These are phyloP conservation scores for Corydoras maculifer DNA, from an alignment of 2,113 vertebrate genomes.

Conservation along the genomic window DNA sequence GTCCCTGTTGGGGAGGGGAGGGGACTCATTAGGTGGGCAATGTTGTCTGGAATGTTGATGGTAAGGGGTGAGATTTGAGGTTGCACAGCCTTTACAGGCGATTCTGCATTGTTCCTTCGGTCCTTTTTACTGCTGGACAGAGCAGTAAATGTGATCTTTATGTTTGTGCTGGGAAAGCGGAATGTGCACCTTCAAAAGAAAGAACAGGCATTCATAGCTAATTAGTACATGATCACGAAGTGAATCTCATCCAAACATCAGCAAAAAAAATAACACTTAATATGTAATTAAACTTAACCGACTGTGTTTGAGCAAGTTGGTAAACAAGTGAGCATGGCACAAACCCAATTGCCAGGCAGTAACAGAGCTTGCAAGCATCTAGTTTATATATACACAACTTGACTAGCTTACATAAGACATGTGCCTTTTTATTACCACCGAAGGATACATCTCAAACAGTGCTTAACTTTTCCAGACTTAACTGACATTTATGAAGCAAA, in stretches of 20 bases:
- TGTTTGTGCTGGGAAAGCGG: slow-evolving; percentile 97
- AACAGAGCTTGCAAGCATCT: slow-evolving; percentile 24
- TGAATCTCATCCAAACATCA: not conserved
- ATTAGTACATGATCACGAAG: too few species aligned
- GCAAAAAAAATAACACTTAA: too few species aligned
- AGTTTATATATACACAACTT: slow-evolving; percentile 36
- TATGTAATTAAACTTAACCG: too few species aligned
- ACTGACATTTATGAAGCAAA: too few species aligned
- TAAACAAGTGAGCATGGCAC: slow-evolving; percentile 22
- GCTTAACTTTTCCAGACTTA: not conserved
- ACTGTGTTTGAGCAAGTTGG: not conserved
- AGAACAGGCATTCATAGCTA: not conserved
- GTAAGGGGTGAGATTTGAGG: slow-evolving; percentile 93
- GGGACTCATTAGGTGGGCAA: slow-evolving; percentile 94
- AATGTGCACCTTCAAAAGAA: slow-evolving; percentile 86
- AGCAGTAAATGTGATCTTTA: slow-evolving; percentile 97
- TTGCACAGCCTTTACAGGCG: slow-evolving; percentile 87
- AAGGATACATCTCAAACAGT: slow-evolving; percentile 17
- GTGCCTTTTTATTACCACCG: slow-evolving; percentile 13
- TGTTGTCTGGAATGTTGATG: slow-evolving; percentile 98
- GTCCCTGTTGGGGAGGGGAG: slow-evolving; percentile 95
- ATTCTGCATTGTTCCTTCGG: slow-evolving; percentile 84
- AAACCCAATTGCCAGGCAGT: slow-evolving; percentile 4
- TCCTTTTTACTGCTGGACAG: slow-evolving; percentile 87
- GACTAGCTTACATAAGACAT: slow-evolving; percentile 32